A percentile compares a stretch with the other conserved stretches of the same genome.
Conservation (phyloP, 2,888 invertebrate species). For the Hypomecis atomaria region DNA sequence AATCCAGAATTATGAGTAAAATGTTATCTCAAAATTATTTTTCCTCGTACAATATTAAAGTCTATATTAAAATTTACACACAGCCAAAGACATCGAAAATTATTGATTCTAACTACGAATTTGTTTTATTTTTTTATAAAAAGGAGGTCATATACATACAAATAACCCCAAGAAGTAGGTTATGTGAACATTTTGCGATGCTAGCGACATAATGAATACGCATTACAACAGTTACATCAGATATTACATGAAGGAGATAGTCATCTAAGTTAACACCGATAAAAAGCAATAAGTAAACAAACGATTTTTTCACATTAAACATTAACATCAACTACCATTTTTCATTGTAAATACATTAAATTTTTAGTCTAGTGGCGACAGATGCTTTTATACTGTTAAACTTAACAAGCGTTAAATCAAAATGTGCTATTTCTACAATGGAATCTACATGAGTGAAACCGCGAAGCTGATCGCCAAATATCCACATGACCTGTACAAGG, state of each 20-base stretch:
- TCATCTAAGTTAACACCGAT: slow-evolving; percentile 58
- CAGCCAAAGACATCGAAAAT: slow-evolving; percentile 83
- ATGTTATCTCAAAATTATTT: slow-evolving; percentile 80
- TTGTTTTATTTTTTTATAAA: slow-evolving; percentile 61
- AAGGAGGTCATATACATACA: slow-evolving; percentile 67
- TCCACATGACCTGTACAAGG: slow-evolving; percentile 84
- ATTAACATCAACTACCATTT: slow-evolving; percentile 75
- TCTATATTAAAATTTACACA: slow-evolving; percentile 80
- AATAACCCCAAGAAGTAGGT: slow-evolving; percentile 72
- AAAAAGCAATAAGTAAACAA: slow-evolving; percentile 70
- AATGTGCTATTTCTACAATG: slow-evolving; percentile 68
- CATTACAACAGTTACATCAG: slow-evolving; percentile 55
- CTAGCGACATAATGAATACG: slow-evolving; percentile 71
- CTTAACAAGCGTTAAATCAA: slow-evolving; percentile 69
- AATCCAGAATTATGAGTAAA: slow-evolving; percentile 72
- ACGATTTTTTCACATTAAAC: slow-evolving; percentile 54
- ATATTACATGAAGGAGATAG: slow-evolving; percentile 57
- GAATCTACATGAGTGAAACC: slow-evolving; percentile 64
- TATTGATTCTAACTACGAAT: slow-evolving; percentile 77
- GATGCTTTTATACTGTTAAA: slow-evolving; percentile 51
- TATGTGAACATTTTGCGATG: slow-evolving; percentile 86
- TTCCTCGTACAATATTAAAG: slow-evolving; percentile 61
- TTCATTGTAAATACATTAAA: slow-evolving; percentile 70
- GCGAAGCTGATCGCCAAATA: slow-evolving; percentile 83
- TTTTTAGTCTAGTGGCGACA: slow-evolving; percentile 63